Conservation (phyloP, 1,140 invertebrate genomes). For the Trinorchestia longiramus region DNA sequence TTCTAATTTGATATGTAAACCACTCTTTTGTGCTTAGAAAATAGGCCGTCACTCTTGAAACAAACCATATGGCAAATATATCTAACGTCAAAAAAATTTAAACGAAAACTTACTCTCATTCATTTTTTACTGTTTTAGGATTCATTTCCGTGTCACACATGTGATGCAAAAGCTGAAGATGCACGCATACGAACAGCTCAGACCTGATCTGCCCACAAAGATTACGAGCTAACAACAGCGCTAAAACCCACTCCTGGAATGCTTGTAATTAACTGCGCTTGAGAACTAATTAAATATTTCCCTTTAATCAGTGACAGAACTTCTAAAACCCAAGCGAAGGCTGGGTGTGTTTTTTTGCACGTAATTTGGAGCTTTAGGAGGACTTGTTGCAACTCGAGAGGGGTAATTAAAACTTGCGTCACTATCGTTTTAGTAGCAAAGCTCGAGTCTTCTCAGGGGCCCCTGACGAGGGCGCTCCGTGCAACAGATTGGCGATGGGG, state of each 20-base stretch:
- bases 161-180: neutral
- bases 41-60: neutral
- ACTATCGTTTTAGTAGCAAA: conserved; percentile 43
- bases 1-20: neutral
- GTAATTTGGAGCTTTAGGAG: conserved; percentile 54
- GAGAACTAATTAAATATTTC: conserved; percentile 54
- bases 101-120: neutral
- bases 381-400: conserved; percentile 42
- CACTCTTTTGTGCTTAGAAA: neutral
- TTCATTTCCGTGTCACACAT: neutral
- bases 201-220: neutral
- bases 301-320: conserved; percentile 50
- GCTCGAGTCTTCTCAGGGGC: neutral
- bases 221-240: neutral
- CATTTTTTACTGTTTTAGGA: neutral
- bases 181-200: neutral
- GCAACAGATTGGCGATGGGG: conserved; percentile 33
- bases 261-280: conserved; percentile 38
- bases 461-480: neutral
- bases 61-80: neutral
- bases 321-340: conserved; percentile 23
- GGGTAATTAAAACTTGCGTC: conserved; percentile 52
- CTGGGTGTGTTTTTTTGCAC: conserved; percentile 38
- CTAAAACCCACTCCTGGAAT: neutral
- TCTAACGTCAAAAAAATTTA: neutral